A percentile compares a stretch with the other conserved stretches of the same genome.
phyloP scores from a whole-genome alignment of 2,797 vertebrate genomes.

The Apogon hyalosoma region DNA sequence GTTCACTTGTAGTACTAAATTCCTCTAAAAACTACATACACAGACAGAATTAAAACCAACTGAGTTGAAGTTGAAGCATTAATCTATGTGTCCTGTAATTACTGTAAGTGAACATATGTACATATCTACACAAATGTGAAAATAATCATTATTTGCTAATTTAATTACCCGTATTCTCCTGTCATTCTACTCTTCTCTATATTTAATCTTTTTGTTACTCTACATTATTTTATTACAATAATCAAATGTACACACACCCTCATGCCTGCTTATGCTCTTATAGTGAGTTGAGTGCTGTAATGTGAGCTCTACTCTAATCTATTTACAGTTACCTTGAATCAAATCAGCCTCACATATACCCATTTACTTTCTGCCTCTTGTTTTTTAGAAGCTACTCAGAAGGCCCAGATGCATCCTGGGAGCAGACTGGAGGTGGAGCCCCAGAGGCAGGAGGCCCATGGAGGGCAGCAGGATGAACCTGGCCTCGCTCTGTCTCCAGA shows the following conservation, averaged over 20 bases:
- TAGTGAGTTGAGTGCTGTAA: conserved; percentile 20
- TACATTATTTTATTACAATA: not conserved
- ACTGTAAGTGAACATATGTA: too few species aligned
- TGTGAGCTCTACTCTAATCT: conserved; percentile 39
- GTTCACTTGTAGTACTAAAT: too few species aligned
- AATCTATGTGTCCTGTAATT: too few species aligned
- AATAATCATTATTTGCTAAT: too few species aligned
- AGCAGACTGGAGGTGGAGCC: conserved; percentile 49
- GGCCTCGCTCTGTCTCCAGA: conserved; percentile 78
- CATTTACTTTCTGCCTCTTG: not conserved
- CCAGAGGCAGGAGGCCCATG: conserved; percentile 21
- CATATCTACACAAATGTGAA: too few species aligned
- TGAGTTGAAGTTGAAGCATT: too few species aligned
- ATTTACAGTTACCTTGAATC: conserved; percentile 21
- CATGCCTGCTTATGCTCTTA: not conserved
- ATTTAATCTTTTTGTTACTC: not conserved
- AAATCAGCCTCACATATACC: conserved; percentile 3
- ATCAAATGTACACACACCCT: conserved; percentile 11
- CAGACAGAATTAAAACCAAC: too few species aligned
- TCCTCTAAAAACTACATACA: too few species aligned
- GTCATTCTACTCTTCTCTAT: not conserved
- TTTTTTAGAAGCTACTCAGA: conserved; percentile 76
- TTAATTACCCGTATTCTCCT: too few species aligned
- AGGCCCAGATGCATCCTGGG: conserved; percentile 73
- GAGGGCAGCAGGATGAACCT: conserved; percentile 76